Percentiles rank a stretch among this genome's conserved stretches.
phyloP scores from a whole-genome alignment of 2,797 vertebrate species.

The Onychomys leucogaster region DNA sequence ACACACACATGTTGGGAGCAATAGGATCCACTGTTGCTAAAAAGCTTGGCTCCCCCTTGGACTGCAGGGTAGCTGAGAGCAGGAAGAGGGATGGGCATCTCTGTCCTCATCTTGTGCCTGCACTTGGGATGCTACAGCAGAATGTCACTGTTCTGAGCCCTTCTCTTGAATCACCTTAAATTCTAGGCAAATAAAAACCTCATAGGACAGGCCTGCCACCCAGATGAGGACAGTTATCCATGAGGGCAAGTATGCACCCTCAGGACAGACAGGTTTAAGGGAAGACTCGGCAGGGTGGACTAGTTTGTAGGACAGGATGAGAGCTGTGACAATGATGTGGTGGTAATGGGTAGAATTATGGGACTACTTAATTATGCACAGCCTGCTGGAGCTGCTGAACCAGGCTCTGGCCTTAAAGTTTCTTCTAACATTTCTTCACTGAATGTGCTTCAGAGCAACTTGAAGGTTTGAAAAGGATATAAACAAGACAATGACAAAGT shows the following conservation, averaged over 20 bases:
- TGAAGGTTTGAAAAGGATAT: not conserved
- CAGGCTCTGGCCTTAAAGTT: not conserved
- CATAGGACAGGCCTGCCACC: not conserved
- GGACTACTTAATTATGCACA: too few species aligned
- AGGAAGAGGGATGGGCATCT: not conserved
- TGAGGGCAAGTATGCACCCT: not conserved
- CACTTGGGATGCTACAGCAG: not conserved
- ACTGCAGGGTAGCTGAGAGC: not conserved
- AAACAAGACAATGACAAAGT: not conserved
- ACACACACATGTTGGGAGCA: not conserved
- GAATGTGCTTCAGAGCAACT: not conserved
- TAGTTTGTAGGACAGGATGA: too few species aligned
- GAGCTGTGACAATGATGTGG: not conserved
- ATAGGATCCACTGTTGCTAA: not conserved
- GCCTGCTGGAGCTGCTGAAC: not conserved
- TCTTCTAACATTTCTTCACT: not conserved
- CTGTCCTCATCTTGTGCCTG: not conserved
- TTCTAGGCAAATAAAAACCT: not conserved
- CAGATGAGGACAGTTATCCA: not conserved
- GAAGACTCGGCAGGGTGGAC: not conserved
- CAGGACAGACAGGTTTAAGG: not conserved
- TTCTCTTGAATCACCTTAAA: not conserved
- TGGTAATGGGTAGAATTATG: not conserved
- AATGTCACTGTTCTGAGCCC: not conserved
- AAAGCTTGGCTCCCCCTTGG: not conserved